A percentile compares a stretch with the other conserved stretches of the same genome.
phyloP scores from a whole-genome alignment of 1,140 invertebrate species.

The Periplaneta americana region DNA sequence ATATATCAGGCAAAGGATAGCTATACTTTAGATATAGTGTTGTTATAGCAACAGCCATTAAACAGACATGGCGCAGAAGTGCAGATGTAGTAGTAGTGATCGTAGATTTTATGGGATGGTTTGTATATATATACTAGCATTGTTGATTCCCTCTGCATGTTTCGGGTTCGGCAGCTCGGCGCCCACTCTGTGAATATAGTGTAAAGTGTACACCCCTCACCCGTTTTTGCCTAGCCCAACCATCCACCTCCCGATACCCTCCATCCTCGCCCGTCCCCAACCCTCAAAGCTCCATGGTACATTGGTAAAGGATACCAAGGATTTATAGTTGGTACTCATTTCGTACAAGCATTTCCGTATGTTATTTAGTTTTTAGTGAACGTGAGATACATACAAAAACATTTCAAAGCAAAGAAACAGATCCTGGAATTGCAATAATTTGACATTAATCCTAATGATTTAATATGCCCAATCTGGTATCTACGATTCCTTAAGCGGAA shows the following conservation, averaged over 20 bases:
- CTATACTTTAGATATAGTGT: background rate
- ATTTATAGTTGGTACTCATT: background rate
- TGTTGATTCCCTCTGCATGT: background rate
- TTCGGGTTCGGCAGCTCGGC: background rate
- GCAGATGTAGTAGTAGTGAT: background rate
- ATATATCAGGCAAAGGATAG: background rate
- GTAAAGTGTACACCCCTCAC: background rate
- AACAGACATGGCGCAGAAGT: background rate
- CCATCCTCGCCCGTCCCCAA: background rate
- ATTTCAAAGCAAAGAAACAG: no score
- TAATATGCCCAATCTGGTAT: background rate
- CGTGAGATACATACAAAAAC: background rate
- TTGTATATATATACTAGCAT: slow-evolving; percentile 7
- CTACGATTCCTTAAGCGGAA: background rate
- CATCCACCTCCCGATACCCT: no score
- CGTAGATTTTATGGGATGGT: background rate
- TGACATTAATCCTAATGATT: background rate
- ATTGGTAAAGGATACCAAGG: background rate
- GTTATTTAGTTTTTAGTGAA: background rate
- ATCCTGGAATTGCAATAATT: background rate
- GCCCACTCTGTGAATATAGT: background rate
- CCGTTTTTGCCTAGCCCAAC: no score
- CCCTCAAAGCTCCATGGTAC: background rate
- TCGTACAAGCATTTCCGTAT: background rate
- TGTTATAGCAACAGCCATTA: background rate